Base-by-base conservation (phyloP, 1,140 invertebrate species). In the Nixonia krombeini region DNA sequence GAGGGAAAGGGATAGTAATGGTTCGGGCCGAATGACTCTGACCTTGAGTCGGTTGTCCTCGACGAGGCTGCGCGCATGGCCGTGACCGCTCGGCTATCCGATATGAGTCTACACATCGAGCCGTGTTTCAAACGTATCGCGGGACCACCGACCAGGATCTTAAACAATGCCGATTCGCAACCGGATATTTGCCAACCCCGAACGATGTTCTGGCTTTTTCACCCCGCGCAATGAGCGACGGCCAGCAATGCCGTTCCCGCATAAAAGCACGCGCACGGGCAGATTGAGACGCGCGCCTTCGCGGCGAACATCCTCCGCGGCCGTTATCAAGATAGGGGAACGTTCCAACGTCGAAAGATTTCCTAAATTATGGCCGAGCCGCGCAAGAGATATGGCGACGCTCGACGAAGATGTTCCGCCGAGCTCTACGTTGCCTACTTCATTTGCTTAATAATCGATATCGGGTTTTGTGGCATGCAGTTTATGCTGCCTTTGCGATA, bases 51-150 rank as follows among this genome's bases (percentile, higher is more conserved):
- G 47, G 41, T 31, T 52, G 41, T 61, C 40, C 46, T 51, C 56
- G 38, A 46, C 13, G 47, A 59, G 56, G 56, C 51, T 46, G 47
- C 46, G 29, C 31, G 12, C 26, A 37, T 59, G 56, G 31, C 56
- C 56, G 56, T 59, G 56, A 59, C 56, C 56, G 56, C 46, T 21
- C 56, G 31, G 31, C 28, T 51, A 50, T 59, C 46, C 46, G 46
- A 51, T 59, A 59, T 42, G 37, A 21, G 29, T 46, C 16, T 33
- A 23, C 25, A 42, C 37, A n/a, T 1, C 28, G 28, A 29, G 9
- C 28, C 28, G 28, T 29, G 28, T n/a, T 5, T 13, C 25, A 25
- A 8, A 16, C 23, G 18, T 41, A 58, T 50, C 45, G 38, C 42
- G 1, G 26, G 45, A 58, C 55, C 55, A 58, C 55, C 55, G 41